Base-by-base conservation (phyloP, 1,140 invertebrate genomes). In the Drosophila baimaii region DNA sequence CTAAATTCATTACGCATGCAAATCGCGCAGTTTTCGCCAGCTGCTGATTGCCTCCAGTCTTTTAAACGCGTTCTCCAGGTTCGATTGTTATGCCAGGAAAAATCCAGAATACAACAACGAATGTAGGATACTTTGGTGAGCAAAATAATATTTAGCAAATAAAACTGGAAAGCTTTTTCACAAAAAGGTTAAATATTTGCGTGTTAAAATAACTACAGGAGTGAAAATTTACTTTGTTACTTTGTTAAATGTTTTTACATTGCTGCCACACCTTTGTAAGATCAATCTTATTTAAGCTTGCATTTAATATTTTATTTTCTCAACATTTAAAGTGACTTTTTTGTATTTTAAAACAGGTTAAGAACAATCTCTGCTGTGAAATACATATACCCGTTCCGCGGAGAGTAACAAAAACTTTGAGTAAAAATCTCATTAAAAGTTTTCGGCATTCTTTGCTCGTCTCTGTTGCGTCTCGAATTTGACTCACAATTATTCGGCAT, bases 401-500 rank as follows among this genome's bases (percentile, higher is more conserved):
- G 5, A 35, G 52, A 71, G 65, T 49, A 44, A 63, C 43, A 59
- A 51, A 29, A 79, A 79, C 57, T 83, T 77, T 70, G 41, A 39
- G 54, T 73, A 68, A 80, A 70, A 89, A 89, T 80, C 83, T 88
- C 83, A 88, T 88, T 88, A 88, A 88, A 88, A 88, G 84, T 89
- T 88, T 76, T 76, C 52, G 74, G 73, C 69, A 65, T 78, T 81
- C 78, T 71, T 64, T 57, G 59, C 57, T 71, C 52, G 62, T 62
- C 63, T 81, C 77, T 63, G 78, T 46, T 78, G 69, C 56, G 82
- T 69, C 81, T 62, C 58, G 65, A 61, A 61, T 77, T 77, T 77
- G 54, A 52, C 74, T 77, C 63, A 70, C 79, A 86, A 76, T 86
- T 86, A 86, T 76, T 64, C 37, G 78, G 33, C 65, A 72, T 63